phyloP scores from a whole-genome alignment of 2,888 invertebrate genomes.

The Ctenicera cuprea region DNA sequence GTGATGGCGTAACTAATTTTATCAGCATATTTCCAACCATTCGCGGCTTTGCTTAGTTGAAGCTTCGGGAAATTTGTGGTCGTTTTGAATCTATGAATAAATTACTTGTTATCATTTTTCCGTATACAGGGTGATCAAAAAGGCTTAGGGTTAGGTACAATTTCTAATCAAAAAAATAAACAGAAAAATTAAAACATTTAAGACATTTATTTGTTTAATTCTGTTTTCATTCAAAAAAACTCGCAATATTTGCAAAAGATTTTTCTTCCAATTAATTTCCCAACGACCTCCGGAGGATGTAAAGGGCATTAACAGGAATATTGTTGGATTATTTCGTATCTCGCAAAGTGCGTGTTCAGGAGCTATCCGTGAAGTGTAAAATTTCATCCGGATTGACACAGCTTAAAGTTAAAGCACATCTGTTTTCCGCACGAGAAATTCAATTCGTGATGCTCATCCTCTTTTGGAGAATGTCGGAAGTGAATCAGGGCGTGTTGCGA shows the following conservation, averaged over 20 bases:
- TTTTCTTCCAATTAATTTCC: not conserved
- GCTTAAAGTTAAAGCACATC: constrained; percentile 22
- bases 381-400: constrained; percentile 14
- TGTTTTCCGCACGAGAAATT: constrained; percentile 22
- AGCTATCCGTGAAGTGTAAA: constrained; percentile 3
- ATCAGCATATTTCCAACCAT: constrained; percentile 9
- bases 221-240: no score
- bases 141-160: no score
- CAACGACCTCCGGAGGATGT: not conserved
- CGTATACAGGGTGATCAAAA: no score
- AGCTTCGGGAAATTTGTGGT: constrained; percentile 4
- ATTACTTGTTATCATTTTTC: not conserved
- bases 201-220: no score
- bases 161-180: no score
- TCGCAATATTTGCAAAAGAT: not conserved
- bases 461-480: constrained; percentile 1
- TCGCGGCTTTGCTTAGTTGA: not conserved
- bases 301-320: not conserved
- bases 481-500: not conserved
- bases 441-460: constrained; percentile 9
- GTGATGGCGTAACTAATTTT: constrained; percentile 17
- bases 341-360: not conserved
- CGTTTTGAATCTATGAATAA: constrained; percentile 2
- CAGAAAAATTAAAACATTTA: no score
- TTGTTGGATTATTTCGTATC: not conserved